phyloP scores from a whole-genome alignment of 2,113 vertebrate genomes.

The Indri indri region DNA sequence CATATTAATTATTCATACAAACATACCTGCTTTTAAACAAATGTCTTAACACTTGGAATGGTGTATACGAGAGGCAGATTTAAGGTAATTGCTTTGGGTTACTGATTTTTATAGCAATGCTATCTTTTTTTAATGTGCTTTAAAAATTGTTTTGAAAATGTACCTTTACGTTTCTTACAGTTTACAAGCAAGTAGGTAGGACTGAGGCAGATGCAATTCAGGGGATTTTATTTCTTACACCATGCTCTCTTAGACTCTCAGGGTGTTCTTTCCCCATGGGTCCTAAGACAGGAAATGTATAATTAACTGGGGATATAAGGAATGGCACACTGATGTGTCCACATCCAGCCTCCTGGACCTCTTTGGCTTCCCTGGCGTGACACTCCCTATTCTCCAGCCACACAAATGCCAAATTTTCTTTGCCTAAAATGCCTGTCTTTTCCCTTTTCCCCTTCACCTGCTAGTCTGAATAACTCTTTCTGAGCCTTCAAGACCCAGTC shows the following conservation, averaged over 20 bases:
- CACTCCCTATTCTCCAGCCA: no score
- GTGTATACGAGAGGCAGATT: not conserved
- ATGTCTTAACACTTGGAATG: not conserved
- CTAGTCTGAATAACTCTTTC: not conserved
- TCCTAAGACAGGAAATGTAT: not conserved
- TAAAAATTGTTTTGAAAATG: not conserved
- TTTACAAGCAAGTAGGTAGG: not conserved
- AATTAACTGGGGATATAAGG: not conserved
- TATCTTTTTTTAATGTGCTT: not conserved
- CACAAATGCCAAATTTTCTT: no score
- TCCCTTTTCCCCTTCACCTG: not conserved
- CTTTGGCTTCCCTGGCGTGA: not conserved
- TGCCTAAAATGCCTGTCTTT: not conserved
- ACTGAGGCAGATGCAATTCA: not conserved
- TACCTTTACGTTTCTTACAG: not conserved
- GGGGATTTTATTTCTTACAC: not conserved
- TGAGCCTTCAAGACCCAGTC: not conserved
- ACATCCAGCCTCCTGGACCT: not conserved
- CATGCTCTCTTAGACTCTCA: not conserved
- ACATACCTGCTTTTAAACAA: not conserved
- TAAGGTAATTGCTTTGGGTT: not conserved
- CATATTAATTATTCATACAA: conserved; percentile 9
- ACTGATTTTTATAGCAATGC: rapidly evolving
- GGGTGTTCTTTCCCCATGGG: not conserved
- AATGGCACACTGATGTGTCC: not conserved